Evolutionary conservation across 2,113 vertebrate species (phyloP).

Genomic region (Callorhinus ursinus): DNA sequence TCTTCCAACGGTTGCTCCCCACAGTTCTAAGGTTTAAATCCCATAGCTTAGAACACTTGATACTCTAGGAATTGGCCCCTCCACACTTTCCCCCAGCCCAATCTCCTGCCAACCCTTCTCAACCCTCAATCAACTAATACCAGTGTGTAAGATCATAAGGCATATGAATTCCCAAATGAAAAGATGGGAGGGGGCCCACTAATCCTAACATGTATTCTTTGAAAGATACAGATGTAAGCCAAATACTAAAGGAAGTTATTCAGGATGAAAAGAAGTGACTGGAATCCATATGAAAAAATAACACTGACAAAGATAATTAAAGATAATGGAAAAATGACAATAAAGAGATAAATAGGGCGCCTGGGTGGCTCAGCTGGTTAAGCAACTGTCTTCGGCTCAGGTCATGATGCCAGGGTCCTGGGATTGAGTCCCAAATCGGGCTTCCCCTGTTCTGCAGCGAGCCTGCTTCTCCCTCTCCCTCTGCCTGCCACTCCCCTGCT

Average conservation of each 20-base stretch:
- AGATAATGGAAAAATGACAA: not conserved
- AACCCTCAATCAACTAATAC: not conserved
- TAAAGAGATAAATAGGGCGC: not conserved
- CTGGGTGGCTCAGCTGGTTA: too few species aligned
- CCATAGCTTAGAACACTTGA: not conserved
- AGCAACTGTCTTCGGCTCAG: too few species aligned
- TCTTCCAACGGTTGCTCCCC: not conserved
- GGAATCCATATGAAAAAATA: conserved; percentile 37
- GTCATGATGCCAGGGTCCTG: too few species aligned
- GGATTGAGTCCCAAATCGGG: too few species aligned
- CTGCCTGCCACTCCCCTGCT: too few species aligned
- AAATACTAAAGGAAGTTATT: conserved; percentile 17
- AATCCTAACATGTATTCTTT: not conserved
- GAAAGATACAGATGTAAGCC: not conserved
- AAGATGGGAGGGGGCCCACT: not conserved
- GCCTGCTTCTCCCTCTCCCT: too few species aligned
- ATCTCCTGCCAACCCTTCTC: not conserved
- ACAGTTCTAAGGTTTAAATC: not conserved
- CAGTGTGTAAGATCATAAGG: not conserved
- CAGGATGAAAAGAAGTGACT: not conserved
- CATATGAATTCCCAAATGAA: not conserved
- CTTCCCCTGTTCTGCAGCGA: too few species aligned
- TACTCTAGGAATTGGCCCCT: not conserved
- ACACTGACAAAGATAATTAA: not conserved
- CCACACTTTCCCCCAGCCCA: not conserved